Evolutionary conservation across 2,797 vertebrate genomes (phyloP), one percentile per base, ranked within the genome.

Genomic region (Protonibea diacanthus): DNA sequence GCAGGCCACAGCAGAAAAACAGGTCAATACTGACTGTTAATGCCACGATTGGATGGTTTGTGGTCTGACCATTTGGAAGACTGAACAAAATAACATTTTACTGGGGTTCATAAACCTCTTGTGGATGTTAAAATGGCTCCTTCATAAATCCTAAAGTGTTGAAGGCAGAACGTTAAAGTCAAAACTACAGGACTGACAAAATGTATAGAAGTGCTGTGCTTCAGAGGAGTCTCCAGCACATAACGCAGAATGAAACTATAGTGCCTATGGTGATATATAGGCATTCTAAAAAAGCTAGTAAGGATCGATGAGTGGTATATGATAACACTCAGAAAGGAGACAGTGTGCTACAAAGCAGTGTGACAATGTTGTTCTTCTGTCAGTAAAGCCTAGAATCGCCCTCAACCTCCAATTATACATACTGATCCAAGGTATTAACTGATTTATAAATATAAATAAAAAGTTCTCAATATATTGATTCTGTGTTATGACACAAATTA

Each of bases 41-140:
- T 91, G 87, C 90, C 85, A 90, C 86, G 89, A 94, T 90, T 93
- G 89, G 85, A 91, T 92, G 87, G 91, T 93, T 93, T 95, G 91
- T 93, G 93, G 94, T 93, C 86, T 88, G 89, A 91, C 88, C 86
- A 75, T 91, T 93, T 94, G 89, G 89, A 94, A 90, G 86, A 76
- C 72, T 81, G 86, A 87, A 85, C 90, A 93, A 88, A 93, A 94
- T 91, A 94, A 94, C 88, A 92, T 95, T 95, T 95, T 93, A 95
- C 87, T 86, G 88, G 81, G 90, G 92, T 94, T 94, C 92, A 92
- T 94, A 95, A 95, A 96, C 88, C 90, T 93, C 90, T 93, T 29
- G 56, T 93, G 85, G 84, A 94, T 90, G 82, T 92, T 90, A 67
- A 77, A 93, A 93, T 78, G 83, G 72, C 79, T 88, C 84, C 84